Conservation (phyloP, 2,888 invertebrate genomes). For the Homarus gammarus region DNA sequence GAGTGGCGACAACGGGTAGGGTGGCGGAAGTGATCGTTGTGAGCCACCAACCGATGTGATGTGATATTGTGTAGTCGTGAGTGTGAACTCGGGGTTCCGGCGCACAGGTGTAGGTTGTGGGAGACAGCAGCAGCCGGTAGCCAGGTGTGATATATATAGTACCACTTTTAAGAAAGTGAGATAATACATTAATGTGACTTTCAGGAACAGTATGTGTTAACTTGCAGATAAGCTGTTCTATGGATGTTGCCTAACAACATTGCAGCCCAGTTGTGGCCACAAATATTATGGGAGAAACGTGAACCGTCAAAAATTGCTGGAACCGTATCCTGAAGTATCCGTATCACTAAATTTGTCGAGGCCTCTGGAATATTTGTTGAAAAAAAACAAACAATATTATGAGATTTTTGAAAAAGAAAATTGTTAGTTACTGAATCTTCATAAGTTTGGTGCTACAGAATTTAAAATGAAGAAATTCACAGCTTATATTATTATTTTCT, state of each 20-base stretch:
- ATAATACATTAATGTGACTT: slow-evolving; percentile 58
- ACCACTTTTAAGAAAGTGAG: slow-evolving; percentile 61
- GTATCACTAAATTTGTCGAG: slow-evolving; percentile 32
- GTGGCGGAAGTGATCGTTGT: slow-evolving; percentile 47
- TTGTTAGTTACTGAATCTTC: slow-evolving; percentile 54
- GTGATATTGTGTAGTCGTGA: slow-evolving; percentile 69
- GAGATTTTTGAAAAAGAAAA: slow-evolving; percentile 41
- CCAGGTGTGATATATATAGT: slow-evolving; percentile 71
- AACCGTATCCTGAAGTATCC: slow-evolving; percentile 47
- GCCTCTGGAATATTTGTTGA: slow-evolving; percentile 46
- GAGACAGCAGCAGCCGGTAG: slow-evolving; percentile 59
- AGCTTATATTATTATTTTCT: slow-evolving; percentile 56
- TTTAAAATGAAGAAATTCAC: slow-evolving; percentile 61
- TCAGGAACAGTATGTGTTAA: slow-evolving; percentile 58
- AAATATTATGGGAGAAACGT: slow-evolving; percentile 18
- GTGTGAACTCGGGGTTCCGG: slow-evolving; percentile 55
- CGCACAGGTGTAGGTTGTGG: slow-evolving; percentile 62
- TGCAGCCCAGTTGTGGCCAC: slow-evolving; percentile 47
- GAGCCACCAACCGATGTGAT: slow-evolving; percentile 65
- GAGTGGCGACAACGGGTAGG: slow-evolving; percentile 62
- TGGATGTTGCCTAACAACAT: slow-evolving; percentile 60
- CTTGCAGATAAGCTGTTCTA: slow-evolving; percentile 52
- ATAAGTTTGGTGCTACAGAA: slow-evolving; percentile 72
- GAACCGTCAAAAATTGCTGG: slow-evolving; percentile 35
- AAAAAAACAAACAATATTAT: slow-evolving; percentile 20